Base-by-base conservation (phyloP, 2,888 invertebrate genomes). In the Rhaphigaster nebulosa region DNA sequence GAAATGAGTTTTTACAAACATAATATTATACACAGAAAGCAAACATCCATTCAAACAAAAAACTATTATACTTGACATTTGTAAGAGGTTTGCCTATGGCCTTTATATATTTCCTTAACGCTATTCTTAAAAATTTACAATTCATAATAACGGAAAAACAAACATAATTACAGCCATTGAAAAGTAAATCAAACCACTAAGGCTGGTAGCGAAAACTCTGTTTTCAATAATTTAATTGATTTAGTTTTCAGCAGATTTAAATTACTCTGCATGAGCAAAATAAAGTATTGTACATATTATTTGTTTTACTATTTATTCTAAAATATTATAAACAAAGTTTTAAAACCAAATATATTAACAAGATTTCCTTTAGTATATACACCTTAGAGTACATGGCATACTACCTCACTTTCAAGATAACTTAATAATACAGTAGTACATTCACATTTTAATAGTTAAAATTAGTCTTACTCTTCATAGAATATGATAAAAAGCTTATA, bases 251-350 rank as follows among this genome's bases (percentile, higher is more conserved):
- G 84, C 45, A 45, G 0, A 50, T 50, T n/a, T 45, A 84, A n/a
- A 84, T 84, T 84, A 50, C 84, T 84, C 84, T n/a, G n/a, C n/a
- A 38, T 76, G 70, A 84, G 84, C 84, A 84, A 84, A 84, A 84
- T 26, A 84, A 84, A 13, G 20, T 84, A n/a, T 45, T 50, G 45
- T 84, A 84, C 84, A 45, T 45, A 84, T 45, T 41, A 84, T n/a
- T 45, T 45, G 15, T 45, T 84, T 45, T 26, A 84, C 45, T 45
- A 84, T 84, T 80, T 26, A n/a, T n/a, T 41, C 45, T 84, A 84
- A n/a, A 84, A 29, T 65, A 29, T 65, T 65, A 65, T 29, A 65
- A 65, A 29, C 15, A 70, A 23, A 41, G 20, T 50, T 84, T 84
- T 45, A 45, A 84, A 84, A 84, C n/a, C 84, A 84, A 34, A 76